Conservation (phyloP, 2,113 vertebrate genomes). For the Ondatra zibethicus region DNA sequence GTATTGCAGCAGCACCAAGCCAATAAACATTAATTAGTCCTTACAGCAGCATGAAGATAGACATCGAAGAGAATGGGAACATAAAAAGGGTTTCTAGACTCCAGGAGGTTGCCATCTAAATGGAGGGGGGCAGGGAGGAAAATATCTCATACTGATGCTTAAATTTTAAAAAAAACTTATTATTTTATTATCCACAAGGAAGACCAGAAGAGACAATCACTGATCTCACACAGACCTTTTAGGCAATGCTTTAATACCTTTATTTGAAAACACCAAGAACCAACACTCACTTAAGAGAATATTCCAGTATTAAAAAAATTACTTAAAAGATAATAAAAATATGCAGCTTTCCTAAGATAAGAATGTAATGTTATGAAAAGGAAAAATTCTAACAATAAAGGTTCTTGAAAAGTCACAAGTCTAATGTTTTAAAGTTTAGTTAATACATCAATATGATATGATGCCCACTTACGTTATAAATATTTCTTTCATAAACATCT, state of each 20-base stretch:
- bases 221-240: neutral
- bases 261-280: neutral
- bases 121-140: neutral
- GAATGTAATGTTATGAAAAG: neutral
- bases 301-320: neutral
- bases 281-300: neutral
- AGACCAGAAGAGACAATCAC: neutral
- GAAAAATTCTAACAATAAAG: neutral
- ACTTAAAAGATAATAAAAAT: neutral
- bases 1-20: neutral
- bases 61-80: neutral
- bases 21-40: neutral
- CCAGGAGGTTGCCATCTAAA: neutral
- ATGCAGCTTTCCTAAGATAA: neutral
- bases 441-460: neutral
- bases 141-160: neutral
- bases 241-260: neutral
- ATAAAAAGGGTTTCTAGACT: neutral
- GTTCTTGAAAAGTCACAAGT: neutral
- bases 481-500: neutral
- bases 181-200: neutral
- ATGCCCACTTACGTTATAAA: neutral
- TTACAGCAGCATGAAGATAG: neutral
- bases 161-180: neutral
- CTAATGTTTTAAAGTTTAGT: neutral